Evolutionary conservation across 2,113 vertebrate genomes (phyloP), one percentile per base, ranked within the genome.

Genomic region (Strigops habroptila): DNA sequence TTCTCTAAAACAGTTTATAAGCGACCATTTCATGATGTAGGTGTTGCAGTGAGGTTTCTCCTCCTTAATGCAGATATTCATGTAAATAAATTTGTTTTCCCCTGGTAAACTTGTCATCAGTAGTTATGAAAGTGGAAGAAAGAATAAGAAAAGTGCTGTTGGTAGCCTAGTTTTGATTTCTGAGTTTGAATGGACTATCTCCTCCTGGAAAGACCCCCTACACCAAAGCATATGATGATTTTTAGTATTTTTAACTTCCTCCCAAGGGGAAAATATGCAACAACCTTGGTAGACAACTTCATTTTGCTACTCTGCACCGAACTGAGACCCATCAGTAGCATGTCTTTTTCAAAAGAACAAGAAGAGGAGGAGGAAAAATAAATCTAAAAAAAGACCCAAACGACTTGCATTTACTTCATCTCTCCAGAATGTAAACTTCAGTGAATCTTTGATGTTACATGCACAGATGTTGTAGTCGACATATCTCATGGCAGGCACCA

Each of bases 401-500:
- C 85, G 96, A 88, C 83, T 97, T 95, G 92, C 88, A 87, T 97
- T 98, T 95, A 97, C 96, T 97, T 98, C 96, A 96, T 96, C 95
- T 95, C 94, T 91, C 90, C 91, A 98, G 97, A 98, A 98, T 97
- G 96, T 95, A 98, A 98, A 98, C 97, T 95, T 49, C 95, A 98
- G 93, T 59, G 82, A 37, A 94, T 97, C 97, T 98, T 98, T 98
- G 98, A 98, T 98, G 97, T 98, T 98, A 69, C 86, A 39, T 16
- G 78, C 92, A 96, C 98, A 98, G 98, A 98, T 98, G 98, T 98
- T 96, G 98, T 96, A 97, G 98, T 97, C 79, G 96, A 96, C 97
- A 97, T 97, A 95, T 98, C 98, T 97, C 97, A 96, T 98, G 98
- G 98, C 98, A 98, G 97, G 97, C 96, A 95, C 97, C 94, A 96